Evolutionary conservation across 2,797 vertebrate genomes (phyloP).

Genomic region (Odontamblyopus lacepedii): DNA sequence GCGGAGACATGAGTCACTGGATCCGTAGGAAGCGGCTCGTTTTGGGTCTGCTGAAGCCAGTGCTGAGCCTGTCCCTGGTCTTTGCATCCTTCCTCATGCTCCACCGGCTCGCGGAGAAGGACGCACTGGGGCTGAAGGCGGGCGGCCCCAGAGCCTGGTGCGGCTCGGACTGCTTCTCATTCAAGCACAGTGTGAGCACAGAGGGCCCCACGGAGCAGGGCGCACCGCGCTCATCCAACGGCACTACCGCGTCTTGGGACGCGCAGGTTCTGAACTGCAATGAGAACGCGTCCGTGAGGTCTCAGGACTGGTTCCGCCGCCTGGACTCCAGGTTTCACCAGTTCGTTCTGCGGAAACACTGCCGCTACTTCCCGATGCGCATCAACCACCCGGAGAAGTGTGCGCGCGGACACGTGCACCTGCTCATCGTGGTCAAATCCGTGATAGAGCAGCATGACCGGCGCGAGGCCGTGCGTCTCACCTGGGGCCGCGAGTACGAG

Average conservation of each 20-base stretch:
- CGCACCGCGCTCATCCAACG: conserved; percentile 41
- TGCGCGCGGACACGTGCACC: conserved; percentile 61
- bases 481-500: conserved; percentile 77
- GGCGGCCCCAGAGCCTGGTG: conserved; percentile 46
- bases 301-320: conserved; percentile 74
- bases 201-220: conserved; percentile 17
- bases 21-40: conserved; percentile 72
- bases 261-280: conserved; percentile 73
- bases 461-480: conserved; percentile 80
- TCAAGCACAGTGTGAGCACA: conserved; percentile 19
- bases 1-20: conserved; percentile 72
- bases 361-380: conserved; percentile 83
- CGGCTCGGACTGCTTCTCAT: conserved; percentile 43
- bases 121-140: conserved; percentile 40
- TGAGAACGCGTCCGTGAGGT: conserved; percentile 64
- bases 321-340: conserved; percentile 81
- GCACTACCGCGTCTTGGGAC: conserved; percentile 69
- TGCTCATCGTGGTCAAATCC: conserved; percentile 84
- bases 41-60: conserved; percentile 72
- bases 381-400: conserved; percentile 87
- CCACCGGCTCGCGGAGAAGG: conserved; percentile 77
- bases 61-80: conserved; percentile 77
- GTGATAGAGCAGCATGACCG: conserved; percentile 84
- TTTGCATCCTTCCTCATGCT: conserved; percentile 80
- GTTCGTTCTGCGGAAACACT: conserved; percentile 83